These are phyloP conservation scores for Aphyosemion australe DNA, from an alignment of 2,113 vertebrate species.

Conservation along the genomic window DNA sequence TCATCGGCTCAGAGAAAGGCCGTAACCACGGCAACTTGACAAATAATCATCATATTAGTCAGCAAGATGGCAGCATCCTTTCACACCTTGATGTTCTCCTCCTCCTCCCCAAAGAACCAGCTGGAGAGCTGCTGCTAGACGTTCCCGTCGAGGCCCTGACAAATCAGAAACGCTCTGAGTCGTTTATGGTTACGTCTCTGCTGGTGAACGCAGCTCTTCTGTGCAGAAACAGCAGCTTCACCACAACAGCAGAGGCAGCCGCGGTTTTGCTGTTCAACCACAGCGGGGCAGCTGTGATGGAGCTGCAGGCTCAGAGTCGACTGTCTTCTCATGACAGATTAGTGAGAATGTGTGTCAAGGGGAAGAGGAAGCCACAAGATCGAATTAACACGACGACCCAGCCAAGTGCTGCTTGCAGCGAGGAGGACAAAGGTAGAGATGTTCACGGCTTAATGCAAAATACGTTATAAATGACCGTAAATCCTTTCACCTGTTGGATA, in stretches of 20 bases:
- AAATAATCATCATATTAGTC: background rate
- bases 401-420: slow-evolving; percentile 11
- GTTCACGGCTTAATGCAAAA: no score
- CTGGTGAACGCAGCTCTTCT: slow-evolving; percentile 15
- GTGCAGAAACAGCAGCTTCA: slow-evolving; percentile 33
- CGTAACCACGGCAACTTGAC: slow-evolving; percentile 1
- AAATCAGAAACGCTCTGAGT: background rate
- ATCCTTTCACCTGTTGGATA: background rate
- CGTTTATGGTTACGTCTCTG: background rate
- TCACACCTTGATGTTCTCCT: slow-evolving; percentile 1
- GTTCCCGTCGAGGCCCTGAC: background rate
- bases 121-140: slow-evolving; percentile 1
- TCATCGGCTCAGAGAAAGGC: background rate
- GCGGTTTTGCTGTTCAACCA: slow-evolving; percentile 34
- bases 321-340: slow-evolving; percentile 39
- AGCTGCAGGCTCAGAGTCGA: slow-evolving; percentile 25
- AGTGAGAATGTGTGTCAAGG: background rate
- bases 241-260: slow-evolving; percentile 4
- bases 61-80: background rate
- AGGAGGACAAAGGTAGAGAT: slow-evolving; percentile 13
- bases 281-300: slow-evolving; percentile 15
- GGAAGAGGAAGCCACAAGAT: slow-evolving; percentile 38
- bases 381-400: slow-evolving; percentile 14
- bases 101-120: background rate
- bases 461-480: background rate